Evolutionary conservation across 2,113 vertebrate genomes (phyloP).

Genomic region (Pavo muticus): DNA sequence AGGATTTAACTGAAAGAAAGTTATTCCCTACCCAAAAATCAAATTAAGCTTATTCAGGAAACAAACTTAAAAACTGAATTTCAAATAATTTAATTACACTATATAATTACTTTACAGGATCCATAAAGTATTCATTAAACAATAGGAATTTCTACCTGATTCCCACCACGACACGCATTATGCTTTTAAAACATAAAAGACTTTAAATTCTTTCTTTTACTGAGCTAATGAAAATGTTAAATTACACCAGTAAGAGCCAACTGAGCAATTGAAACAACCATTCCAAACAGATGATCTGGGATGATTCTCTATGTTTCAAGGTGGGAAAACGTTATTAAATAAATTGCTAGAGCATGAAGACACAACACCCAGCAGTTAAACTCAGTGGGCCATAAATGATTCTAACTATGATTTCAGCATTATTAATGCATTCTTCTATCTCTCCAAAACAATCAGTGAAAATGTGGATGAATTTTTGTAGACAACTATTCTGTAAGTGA

Average conservation of each 20-base stretch:
- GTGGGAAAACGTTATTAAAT: slow-evolving; percentile 67
- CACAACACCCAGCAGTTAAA: slow-evolving; percentile 14
- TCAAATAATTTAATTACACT: slow-evolving; percentile 81
- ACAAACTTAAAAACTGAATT: slow-evolving; percentile 77
- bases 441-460: slow-evolving; percentile 14
- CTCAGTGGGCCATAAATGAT: slow-evolving; percentile 21
- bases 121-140: slow-evolving; percentile 77
- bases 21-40: slow-evolving; percentile 63
- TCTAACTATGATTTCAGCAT: slow-evolving; percentile 35
- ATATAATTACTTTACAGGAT: slow-evolving; percentile 76
- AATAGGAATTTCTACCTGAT: slow-evolving; percentile 77
- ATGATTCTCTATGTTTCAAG: slow-evolving; percentile 61
- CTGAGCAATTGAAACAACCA: slow-evolving; percentile 58
- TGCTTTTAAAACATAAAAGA: slow-evolving; percentile 72
- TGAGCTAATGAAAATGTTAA: slow-evolving; percentile 72
- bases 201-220: slow-evolving; percentile 69
- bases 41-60: slow-evolving; percentile 74
- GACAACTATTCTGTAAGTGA: slow-evolving; percentile 21
- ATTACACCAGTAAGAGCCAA: slow-evolving; percentile 64
- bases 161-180: slow-evolving; percentile 68
- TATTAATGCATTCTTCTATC: slow-evolving; percentile 5
- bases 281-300: slow-evolving; percentile 67
- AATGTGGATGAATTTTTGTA: slow-evolving; percentile 39
- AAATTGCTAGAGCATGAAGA: slow-evolving; percentile 56
- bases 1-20: slow-evolving; percentile 59